Evolutionary conservation across 2,797 vertebrate species (phyloP), one percentile per base, ranked within the genome.

Genomic region (Microctenopoma lineatum): DNA sequence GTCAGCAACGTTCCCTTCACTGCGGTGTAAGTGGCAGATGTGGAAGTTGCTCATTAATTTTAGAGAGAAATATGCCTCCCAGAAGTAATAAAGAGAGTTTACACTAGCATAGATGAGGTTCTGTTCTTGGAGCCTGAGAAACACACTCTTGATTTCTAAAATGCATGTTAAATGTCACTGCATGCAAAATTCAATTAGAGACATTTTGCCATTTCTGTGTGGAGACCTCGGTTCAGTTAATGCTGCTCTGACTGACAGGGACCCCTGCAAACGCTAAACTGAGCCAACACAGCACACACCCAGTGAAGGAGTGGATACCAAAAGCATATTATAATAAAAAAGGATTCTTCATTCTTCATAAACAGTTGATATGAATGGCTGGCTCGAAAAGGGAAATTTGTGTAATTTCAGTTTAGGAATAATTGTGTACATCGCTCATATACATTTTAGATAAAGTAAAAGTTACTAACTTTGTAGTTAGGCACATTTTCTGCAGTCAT

Each of bases 101-200:
- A 48, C 15, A 13, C 0, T 5, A 41, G 48, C 53, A 10, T 21
- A 59, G 58, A 44, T 12, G 13, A 66, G 1, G 18, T 18, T 58
- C 9, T 12, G 48, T 1, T 72, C 66, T 67, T 60, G 51, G 54
- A 70, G 66, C 18, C 32, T 62, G 44, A 75, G 46, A 77, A 52
- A 42, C 53, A 48, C 25, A 36, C 53, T 57, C 39, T 64, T 62
- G 38, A 87, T 83, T 80, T 55, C 75, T 62, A 52, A 59, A 81
- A 70, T 76, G 64, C 59, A 81, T 4, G 29, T 73, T 78, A 26
- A 68, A 71, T 81, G 73, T 85, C 75, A 71, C 66, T 81, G 60
- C 67, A 84, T 77, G 64, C 74, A 80, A 82, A 87, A 88, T 88
- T 81, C 71, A 87, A 84, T 92, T 81, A 86, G 75, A 86, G 59